These are phyloP conservation scores for Daboia siamensis DNA, from an alignment of 2,113 vertebrate genomes.

Conservation along the genomic window DNA sequence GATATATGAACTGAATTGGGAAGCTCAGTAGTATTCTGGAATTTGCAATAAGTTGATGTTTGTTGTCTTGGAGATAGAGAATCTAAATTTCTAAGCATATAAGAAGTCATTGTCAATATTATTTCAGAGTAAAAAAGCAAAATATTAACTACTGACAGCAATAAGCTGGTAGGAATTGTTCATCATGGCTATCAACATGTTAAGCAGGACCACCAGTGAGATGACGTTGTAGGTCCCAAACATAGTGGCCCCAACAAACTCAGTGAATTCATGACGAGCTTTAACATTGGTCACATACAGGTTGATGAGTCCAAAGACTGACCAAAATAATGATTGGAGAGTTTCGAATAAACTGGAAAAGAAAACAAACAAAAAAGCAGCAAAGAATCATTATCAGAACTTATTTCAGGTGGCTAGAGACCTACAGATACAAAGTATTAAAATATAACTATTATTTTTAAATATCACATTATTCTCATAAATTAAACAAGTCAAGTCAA, in stretches of 20 bases:
- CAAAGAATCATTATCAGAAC: background rate
- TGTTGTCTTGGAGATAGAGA: background rate
- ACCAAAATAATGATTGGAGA: conserved; percentile 95
- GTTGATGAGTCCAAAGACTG: conserved; percentile 93
- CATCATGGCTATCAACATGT: conserved; percentile 99
- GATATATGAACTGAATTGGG: background rate
- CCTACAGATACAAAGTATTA: background rate
- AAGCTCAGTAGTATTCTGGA: background rate
- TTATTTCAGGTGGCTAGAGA: background rate
- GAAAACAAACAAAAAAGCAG: conserved; percentile 27
- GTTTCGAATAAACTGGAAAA: conserved; percentile 91
- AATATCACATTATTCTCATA: background rate
- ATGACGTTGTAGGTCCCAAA: conserved; percentile 97
- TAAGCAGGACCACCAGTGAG: conserved; percentile 95
- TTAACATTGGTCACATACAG: conserved; percentile 92
- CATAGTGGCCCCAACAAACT: conserved; percentile 96
- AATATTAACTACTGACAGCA: conserved; percentile 79
- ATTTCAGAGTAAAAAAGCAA: background rate
- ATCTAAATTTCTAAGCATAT: background rate
- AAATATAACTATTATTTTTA: background rate
- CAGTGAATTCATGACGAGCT: conserved; percentile 87
- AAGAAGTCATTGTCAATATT: background rate
- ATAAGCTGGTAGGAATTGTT: conserved; percentile 99
- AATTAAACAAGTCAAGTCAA: background rate
- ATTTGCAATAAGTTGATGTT: background rate